These are phyloP conservation scores for Cephus runcator DNA, from an alignment of 2,888 invertebrate genomes.

Conservation along the genomic window DNA sequence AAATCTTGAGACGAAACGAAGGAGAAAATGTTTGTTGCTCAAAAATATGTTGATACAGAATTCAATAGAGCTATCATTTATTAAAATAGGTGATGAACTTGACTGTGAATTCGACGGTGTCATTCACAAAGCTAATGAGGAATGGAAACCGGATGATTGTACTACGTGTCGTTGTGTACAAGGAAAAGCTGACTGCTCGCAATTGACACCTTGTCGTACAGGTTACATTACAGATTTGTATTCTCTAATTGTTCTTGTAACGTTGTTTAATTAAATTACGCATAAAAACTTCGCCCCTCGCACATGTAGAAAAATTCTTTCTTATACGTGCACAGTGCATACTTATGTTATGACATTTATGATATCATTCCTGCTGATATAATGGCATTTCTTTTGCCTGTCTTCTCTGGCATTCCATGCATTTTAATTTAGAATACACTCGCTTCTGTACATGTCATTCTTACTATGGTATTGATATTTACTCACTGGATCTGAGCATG, in stretches of 20 bases:
- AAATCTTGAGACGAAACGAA: background rate
- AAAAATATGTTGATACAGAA: background rate
- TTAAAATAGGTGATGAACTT: slow-evolving; percentile 1
- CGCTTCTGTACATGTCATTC: too few species aligned
- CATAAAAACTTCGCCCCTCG: background rate
- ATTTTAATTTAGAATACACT: background rate
- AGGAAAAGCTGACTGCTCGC: slow-evolving; percentile 71
- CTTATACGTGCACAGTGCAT: background rate
- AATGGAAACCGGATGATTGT: slow-evolving; percentile 77
- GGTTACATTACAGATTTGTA: slow-evolving; percentile 3
- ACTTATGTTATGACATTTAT: background rate
- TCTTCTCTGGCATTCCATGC: background rate
- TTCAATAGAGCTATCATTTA: background rate
- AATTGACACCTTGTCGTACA: slow-evolving; percentile 31
- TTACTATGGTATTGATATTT: too few species aligned
- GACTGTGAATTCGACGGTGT: slow-evolving; percentile 38
- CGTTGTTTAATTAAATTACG: background rate
- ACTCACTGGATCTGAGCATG: background rate
- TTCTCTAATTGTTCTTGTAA: background rate
- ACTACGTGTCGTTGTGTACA: slow-evolving; percentile 77
- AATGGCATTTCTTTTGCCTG: background rate
- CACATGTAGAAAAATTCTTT: background rate
- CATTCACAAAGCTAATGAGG: slow-evolving; percentile 67
- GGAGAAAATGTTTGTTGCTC: background rate
- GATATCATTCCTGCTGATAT: background rate